Evolutionary conservation across 2,797 vertebrate species (phyloP), one percentile per base, ranked within the genome.

Genomic region (Crocidura indochinensis): DNA sequence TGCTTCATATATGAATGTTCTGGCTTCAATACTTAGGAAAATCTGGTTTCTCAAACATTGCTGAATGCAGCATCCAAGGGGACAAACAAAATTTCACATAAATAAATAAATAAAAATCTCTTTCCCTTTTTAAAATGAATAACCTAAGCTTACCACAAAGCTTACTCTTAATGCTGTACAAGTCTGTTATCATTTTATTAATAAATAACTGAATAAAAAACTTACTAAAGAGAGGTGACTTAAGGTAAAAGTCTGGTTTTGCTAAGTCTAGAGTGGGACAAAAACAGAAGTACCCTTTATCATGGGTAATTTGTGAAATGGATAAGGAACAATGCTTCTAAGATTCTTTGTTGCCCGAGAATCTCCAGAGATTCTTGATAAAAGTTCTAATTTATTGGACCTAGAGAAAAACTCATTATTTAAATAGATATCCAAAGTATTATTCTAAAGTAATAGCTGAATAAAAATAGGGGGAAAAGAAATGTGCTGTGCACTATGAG

Each of bases 181-280:
- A 74, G 6, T 65, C 38, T 65, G 12, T 79, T 4, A 12, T 10
- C 10, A 80, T 10, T 49, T 90, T 77, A 26, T 82, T 56, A 46
- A 51, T 74, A 22, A 26, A 47, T 71, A 71, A 71, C 72, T 56
- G 74, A 93, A 92, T 20, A 9, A 49, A 64, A 49, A 5, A 62
- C 47, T 77, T 27, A 56, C 51, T n/a, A 84, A 67, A 49, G 38
- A 26, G 19, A 46, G 44, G 38, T 60, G 53, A 69, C 62, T 78
- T 19, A 60, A 60, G 56, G 51, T 8, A 12, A 8, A 64, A 64
- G 10, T 0, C 9, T 15, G 8, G 6, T 8, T 77, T 72, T 62
- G 24, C 26, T 12, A 69, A 19, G 38, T 3, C 9, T 22, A 56
- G 11, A 5, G 6, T 4, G 85, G 27, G 14, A 56, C 0, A 1